Evolutionary conservation across 1,140 invertebrate genomes (phyloP).

Genomic region (Heliconius hewitsoni): DNA sequence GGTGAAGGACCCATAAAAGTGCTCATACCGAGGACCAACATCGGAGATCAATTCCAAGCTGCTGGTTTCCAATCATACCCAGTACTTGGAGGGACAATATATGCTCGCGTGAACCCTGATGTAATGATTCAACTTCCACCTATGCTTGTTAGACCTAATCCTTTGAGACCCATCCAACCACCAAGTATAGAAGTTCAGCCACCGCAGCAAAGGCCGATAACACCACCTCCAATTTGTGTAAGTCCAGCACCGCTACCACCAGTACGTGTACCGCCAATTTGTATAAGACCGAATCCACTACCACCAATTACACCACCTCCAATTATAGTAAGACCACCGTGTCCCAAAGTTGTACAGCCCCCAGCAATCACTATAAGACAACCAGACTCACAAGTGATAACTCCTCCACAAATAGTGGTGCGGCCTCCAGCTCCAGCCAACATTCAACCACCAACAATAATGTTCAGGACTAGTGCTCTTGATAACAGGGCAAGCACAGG

Average conservation of each 20-base stretch:
- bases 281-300: constrained; percentile 46
- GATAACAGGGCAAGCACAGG: background rate
- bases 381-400: constrained; percentile 42
- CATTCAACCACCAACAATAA: constrained; percentile 50
- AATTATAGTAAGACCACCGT: constrained; percentile 50
- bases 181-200: constrained; percentile 51
- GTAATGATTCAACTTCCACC: constrained; percentile 60
- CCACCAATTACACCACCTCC: constrained; percentile 49
- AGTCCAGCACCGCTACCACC: constrained; percentile 45
- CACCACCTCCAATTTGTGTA: constrained; percentile 51
- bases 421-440: constrained; percentile 43
- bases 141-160: constrained; percentile 53
- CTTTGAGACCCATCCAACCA: constrained; percentile 49
- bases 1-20: constrained; percentile 52
- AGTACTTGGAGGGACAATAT: constrained; percentile 59
- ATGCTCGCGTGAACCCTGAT: constrained; percentile 49
- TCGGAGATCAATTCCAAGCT: constrained; percentile 38
- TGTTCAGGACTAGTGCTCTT: constrained; percentile 35
- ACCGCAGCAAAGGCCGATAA: constrained; percentile 44
- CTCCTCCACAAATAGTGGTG: constrained; percentile 50
- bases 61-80: constrained; percentile 50
- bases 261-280: constrained; percentile 53
- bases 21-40: constrained; percentile 32
- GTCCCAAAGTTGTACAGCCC: constrained; percentile 49
- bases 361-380: constrained; percentile 51